Conservation (phyloP, 2,888 invertebrate species). For the Fabriciana adippe region DNA sequence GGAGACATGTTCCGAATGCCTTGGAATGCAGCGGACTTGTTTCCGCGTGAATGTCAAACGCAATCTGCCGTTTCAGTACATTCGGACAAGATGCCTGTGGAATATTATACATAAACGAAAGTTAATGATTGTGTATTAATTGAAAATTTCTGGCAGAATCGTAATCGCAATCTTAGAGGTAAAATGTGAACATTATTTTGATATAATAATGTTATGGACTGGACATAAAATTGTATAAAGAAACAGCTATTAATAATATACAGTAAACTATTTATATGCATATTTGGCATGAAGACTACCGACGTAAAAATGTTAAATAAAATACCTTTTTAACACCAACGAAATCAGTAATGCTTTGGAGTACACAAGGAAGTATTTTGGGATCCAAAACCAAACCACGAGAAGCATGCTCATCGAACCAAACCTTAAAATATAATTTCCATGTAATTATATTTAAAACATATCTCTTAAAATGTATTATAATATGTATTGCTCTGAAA, state of each 20-base stretch:
- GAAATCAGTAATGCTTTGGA: constrained; percentile 61
- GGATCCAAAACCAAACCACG: constrained; percentile 67
- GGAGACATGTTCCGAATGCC: constrained; percentile 80
- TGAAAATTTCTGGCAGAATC: too few species aligned
- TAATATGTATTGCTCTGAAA: too few species aligned
- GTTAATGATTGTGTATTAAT: too few species aligned
- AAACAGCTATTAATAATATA: too few species aligned
- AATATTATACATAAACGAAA: not conserved
- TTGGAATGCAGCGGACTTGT: constrained; percentile 66
- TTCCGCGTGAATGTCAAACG: constrained; percentile 75
- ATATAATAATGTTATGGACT: too few species aligned
- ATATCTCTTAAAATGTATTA: too few species aligned
- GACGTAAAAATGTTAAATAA: not conserved
- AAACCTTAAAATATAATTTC: constrained; percentile 54
- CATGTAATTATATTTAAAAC: too few species aligned
- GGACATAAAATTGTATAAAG: too few species aligned
- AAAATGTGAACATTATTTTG: too few species aligned
- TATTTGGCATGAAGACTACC: too few species aligned
- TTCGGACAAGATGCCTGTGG: constrained; percentile 70
- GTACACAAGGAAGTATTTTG: constrained; percentile 71
- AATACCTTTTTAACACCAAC: constrained; percentile 58
- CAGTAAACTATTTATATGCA: too few species aligned
- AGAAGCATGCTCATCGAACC: constrained; percentile 77
- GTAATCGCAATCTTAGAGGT: too few species aligned
- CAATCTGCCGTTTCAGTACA: constrained; percentile 75